Evolutionary conservation across 2,888 invertebrate genomes (phyloP).

Genomic region (Temnothorax unifasciatus): DNA sequence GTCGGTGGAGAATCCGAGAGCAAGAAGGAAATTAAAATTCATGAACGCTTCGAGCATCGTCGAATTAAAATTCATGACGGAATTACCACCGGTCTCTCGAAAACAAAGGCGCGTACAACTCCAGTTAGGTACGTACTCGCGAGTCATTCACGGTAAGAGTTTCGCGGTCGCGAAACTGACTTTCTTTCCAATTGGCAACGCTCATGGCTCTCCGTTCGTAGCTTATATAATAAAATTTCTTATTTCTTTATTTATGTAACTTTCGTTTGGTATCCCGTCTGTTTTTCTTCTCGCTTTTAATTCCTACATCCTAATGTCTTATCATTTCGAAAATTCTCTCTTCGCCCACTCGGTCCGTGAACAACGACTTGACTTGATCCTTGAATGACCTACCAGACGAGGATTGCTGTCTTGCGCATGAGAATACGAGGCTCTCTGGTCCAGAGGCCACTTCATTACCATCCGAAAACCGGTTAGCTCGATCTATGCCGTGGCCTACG

Average conservation of each 20-base stretch:
- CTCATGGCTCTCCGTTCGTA: neutral
- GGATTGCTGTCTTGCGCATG: slow-evolving; percentile 1
- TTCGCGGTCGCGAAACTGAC: slow-evolving; percentile 49
- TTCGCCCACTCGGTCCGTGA: slow-evolving; percentile 1
- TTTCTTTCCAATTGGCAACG: neutral
- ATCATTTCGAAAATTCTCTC: slow-evolving; percentile 59
- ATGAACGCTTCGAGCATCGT: slow-evolving; percentile 78
- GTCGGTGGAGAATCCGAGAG: slow-evolving; percentile 59
- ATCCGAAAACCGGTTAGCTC: slow-evolving; percentile 55
- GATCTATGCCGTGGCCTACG: slow-evolving; percentile 53
- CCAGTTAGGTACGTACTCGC: slow-evolving; percentile 69
- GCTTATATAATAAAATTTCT: slow-evolving; percentile 10
- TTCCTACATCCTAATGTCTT: neutral
- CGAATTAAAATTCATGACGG: slow-evolving; percentile 80
- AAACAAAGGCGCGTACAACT: slow-evolving; percentile 74
- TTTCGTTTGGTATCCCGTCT: neutral
- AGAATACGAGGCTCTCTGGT: slow-evolving; percentile 28
- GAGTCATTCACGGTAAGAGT: slow-evolving; percentile 64
- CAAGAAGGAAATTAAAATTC: slow-evolving; percentile 78
- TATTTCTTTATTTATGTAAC: neutral
- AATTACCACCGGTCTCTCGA: slow-evolving; percentile 77
- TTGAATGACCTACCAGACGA: slow-evolving; percentile 32
- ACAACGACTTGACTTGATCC: slow-evolving; percentile 30
- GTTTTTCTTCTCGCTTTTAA: neutral
- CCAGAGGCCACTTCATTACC: slow-evolving; percentile 55